phyloP scores from a whole-genome alignment of 2,113 vertebrate genomes.

The Antechinus stuartii region DNA sequence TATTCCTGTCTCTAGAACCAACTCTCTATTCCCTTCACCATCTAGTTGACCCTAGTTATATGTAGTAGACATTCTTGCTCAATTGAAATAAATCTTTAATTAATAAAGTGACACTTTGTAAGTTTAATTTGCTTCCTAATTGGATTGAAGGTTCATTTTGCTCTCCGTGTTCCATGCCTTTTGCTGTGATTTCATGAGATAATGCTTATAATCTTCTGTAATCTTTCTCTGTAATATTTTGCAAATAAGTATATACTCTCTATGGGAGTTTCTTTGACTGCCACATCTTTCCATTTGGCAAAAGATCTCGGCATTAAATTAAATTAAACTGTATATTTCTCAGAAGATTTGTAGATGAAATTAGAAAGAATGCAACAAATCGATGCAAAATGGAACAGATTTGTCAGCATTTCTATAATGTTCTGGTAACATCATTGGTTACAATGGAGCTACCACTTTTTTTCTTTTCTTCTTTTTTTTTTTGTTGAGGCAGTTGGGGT shows the following conservation, averaged over 20 bases:
- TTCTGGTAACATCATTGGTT: background rate
- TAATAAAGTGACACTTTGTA: background rate
- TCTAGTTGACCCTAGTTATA: background rate
- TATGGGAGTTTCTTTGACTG: background rate
- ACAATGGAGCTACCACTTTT: background rate
- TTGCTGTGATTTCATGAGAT: background rate
- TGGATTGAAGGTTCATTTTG: background rate
- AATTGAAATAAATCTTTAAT: background rate
- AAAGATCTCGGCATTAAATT: background rate
- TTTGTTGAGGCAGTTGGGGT: no score
- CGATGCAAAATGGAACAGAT: background rate
- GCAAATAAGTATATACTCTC: background rate
- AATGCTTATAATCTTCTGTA: background rate
- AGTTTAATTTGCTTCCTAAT: background rate
- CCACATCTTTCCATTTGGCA: background rate
- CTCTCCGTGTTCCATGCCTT: background rate
- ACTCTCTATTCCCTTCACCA: background rate
- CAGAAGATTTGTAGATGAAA: background rate
- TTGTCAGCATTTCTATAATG: background rate
- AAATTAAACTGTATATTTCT: background rate
- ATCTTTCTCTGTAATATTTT: background rate
- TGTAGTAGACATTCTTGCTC: background rate
- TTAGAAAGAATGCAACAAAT: background rate
- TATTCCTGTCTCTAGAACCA: background rate
- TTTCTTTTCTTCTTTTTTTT: no score